A percentile compares a stretch with the other conserved stretches of the same genome.
These are phyloP conservation scores for Diphyllodes magnificus DNA, from an alignment of 2,113 vertebrate genomes.

Conservation along the genomic window DNA sequence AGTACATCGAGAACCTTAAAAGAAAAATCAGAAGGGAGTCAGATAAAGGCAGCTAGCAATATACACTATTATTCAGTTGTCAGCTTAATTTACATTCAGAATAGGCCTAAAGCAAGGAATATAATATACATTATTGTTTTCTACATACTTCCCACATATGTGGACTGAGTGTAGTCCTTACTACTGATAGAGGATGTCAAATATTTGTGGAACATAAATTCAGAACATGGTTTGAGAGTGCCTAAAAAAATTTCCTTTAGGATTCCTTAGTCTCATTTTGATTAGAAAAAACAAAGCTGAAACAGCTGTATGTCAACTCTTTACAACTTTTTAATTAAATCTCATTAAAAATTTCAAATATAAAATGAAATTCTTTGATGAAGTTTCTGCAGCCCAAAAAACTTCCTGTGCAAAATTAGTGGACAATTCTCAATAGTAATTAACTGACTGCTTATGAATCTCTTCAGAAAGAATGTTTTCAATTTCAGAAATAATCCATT, in stretches of 20 bases:
- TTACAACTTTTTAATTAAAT: not conserved
- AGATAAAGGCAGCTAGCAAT: not conserved
- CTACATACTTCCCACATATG: not conserved
- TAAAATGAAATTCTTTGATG: not conserved
- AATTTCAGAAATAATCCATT: not conserved
- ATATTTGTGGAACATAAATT: not conserved
- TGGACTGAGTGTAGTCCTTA: not conserved
- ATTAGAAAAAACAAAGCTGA: not conserved
- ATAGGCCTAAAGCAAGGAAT: not conserved
- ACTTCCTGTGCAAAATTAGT: not conserved
- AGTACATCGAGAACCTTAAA: constrained; percentile 91
- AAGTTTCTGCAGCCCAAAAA: not conserved
- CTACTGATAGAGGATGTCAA: not conserved
- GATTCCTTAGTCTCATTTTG: not conserved
- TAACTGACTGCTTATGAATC: not conserved
- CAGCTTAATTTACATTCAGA: not conserved
- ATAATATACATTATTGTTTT: not conserved
- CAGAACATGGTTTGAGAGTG: not conserved
- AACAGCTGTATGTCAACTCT: not conserved
- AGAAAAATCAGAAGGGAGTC: not conserved
- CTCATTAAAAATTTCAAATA: not conserved
- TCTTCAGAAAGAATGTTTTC: not conserved
- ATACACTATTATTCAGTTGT: not conserved
- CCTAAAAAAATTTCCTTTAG: not conserved
- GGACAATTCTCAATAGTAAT: not conserved